Percentiles rank a stretch among this genome's conserved stretches.
Evolutionary conservation across 1,140 invertebrate species (phyloP).

Genomic region (Lineus longissimus): DNA sequence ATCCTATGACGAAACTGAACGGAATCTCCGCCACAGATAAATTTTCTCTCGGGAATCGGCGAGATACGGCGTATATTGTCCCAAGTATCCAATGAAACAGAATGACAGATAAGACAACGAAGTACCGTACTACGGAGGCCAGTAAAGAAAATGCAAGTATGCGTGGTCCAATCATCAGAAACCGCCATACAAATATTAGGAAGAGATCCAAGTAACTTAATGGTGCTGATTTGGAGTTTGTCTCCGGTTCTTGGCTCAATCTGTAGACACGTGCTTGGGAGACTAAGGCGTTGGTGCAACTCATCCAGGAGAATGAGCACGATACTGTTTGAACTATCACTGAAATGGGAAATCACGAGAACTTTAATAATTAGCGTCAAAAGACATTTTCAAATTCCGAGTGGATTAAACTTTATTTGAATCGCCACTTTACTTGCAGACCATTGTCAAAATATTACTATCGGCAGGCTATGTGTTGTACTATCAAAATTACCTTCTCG

Average conservation of each 20-base stretch:
- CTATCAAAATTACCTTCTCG: too few species aligned
- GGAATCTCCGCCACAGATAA: slow-evolving; percentile 60
- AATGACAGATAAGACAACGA: slow-evolving; percentile 52
- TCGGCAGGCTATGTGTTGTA: too few species aligned
- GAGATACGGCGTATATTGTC: slow-evolving; percentile 67
- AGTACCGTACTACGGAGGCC: slow-evolving; percentile 55
- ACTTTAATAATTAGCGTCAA: too few species aligned
- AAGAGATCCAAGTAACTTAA: slow-evolving; percentile 60
- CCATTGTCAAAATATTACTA: too few species aligned
- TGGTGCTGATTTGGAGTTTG: too few species aligned
- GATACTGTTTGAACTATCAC: slow-evolving; percentile 41
- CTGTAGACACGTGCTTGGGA: slow-evolving; percentile 84
- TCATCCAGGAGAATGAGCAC: slow-evolving; percentile 63
- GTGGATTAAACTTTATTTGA: too few species aligned
- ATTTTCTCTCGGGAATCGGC: slow-evolving; percentile 64
- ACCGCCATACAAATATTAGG: slow-evolving; percentile 61
- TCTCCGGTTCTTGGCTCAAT: slow-evolving; percentile 69
- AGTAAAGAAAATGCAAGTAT: slow-evolving; percentile 60
- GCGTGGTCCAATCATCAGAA: slow-evolving; percentile 69
- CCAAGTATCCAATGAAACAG: slow-evolving; percentile 70
- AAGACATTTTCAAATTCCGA: too few species aligned
- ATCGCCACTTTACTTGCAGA: too few species aligned
- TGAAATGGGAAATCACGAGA: slow-evolving; percentile 2
- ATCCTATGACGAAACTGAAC: slow-evolving; percentile 67
- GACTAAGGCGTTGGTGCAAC: slow-evolving; percentile 63